Base-by-base conservation (phyloP, 1,140 invertebrate species). In the Aphis gossypii region DNA sequence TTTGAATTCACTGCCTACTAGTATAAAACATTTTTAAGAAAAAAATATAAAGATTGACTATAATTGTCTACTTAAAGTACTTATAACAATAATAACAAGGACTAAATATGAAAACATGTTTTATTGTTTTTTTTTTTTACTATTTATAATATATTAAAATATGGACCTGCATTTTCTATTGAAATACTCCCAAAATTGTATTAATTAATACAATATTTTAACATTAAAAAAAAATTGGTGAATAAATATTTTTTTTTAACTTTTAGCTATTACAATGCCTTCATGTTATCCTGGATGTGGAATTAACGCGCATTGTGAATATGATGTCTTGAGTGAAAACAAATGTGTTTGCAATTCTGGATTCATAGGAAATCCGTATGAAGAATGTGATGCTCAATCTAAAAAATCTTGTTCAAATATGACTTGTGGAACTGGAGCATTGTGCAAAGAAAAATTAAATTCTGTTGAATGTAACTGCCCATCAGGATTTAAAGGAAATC, bases 341-440 rank as follows among this genome's bases (percentile, higher is more conserved):
- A 96, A 98, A 48, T 98, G 97, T 95, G 96, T 96, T 48, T 98
- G 97, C 95, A 96, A 96, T 88, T 94, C 95, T 60, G 97, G 97
- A 92, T 96, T 97, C 60, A 96, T 96, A 94, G 98, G 98, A 94
- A 98, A 98, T 96, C 97, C 98, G 14, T 98, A 97, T 95, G 97
- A 97, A 94, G 96, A 97, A 94, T 98, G 97, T 94, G 98, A 97
- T 1, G 94, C 96, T 44, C 98, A 98, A 95, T 97, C 98, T 23
- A 98, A 96, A 94, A 97, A 96, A 93, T 96, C 97, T n/a, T 98
- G 98, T 95, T 96, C 98, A 93, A 97, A 97, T 20, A 96, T 96
- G 46, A 98, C 98, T 88, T 98, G 98, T 95, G 97, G 97, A 93
- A 96, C 97, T 94, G 97, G 97, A 93, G 98, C 98, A 2, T 97